Percentiles rank a stretch among this genome's conserved stretches.
These are phyloP conservation scores for Nannoperca obscura DNA, from an alignment of 2,797 vertebrate species.

Conservation along the genomic window DNA sequence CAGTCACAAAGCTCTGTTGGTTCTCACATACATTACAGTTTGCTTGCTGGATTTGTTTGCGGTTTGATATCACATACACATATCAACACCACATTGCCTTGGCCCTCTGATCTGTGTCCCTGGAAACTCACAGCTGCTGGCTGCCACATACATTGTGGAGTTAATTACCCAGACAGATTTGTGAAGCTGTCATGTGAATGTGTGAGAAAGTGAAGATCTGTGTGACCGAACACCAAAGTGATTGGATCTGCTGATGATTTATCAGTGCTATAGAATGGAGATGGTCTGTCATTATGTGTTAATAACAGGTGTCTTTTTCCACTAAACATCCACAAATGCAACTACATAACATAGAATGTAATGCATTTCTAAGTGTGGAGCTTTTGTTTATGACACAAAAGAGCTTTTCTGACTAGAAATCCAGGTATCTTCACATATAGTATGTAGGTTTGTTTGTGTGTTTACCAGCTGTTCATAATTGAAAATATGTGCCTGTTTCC, in stretches of 20 bases:
- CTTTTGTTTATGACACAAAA: background rate
- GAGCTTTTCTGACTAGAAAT: background rate
- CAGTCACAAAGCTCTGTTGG: constrained; percentile 22
- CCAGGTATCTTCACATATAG: background rate
- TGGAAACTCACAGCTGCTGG: constrained; percentile 25
- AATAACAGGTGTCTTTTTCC: constrained; percentile 27
- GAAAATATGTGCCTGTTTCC: background rate
- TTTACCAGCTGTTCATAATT: background rate
- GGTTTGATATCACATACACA: constrained; percentile 27
- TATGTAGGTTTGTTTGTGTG: background rate
- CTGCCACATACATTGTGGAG: constrained; percentile 28
- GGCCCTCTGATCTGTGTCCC: constrained; percentile 52
- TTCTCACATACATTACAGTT: constrained; percentile 35
- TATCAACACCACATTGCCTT: constrained; percentile 11
- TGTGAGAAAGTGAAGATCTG: constrained; percentile 26
- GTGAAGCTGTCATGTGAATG: constrained; percentile 28
- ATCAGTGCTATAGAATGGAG: background rate
- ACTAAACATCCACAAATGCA: background rate
- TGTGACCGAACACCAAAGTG: constrained; percentile 6
- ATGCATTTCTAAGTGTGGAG: background rate
- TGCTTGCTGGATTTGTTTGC: constrained; percentile 45
- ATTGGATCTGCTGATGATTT: constrained; percentile 8
- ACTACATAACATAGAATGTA: background rate
- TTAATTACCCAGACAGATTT: constrained; percentile 52
- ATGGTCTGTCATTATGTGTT: constrained; percentile 16